These are phyloP conservation scores for Atractosteus spatula DNA, from an alignment of 2,113 vertebrate genomes.

Conservation along the genomic window DNA sequence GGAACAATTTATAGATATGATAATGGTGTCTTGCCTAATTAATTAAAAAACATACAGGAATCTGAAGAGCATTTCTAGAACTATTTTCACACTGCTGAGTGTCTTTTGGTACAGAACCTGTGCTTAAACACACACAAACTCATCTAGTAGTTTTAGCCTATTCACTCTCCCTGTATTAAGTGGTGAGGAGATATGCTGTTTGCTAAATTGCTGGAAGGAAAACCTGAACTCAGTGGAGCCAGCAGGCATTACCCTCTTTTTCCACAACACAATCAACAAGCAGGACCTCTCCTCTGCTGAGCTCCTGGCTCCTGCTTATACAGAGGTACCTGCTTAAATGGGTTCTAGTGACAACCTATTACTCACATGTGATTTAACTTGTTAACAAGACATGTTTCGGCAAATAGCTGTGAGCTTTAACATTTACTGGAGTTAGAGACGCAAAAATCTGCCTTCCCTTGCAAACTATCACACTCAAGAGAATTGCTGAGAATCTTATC, in stretches of 20 bases:
- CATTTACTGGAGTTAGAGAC: constrained; percentile 41
- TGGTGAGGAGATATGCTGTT: no score
- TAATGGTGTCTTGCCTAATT: no score
- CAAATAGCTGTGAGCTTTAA: constrained; percentile 49
- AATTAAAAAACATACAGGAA: no score
- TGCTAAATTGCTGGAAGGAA: constrained; percentile 24
- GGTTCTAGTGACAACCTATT: constrained; percentile 61
- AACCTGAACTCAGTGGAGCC: constrained; percentile 28
- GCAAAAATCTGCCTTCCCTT: not conserved
- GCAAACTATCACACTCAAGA: constrained; percentile 18
- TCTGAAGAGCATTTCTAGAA: no score
- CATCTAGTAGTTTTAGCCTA: no score
- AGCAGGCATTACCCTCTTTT: constrained; percentile 53
- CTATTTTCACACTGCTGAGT: no score
- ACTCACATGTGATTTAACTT: constrained; percentile 60
- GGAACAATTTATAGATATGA: no score
- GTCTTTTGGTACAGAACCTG: no score
- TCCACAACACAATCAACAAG: constrained; percentile 61
- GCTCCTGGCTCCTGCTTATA: constrained; percentile 38
- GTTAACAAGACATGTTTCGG: constrained; percentile 39
- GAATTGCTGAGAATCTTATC: not conserved
- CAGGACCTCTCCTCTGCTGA: constrained; percentile 29
- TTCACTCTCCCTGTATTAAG: no score
- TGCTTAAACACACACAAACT: no score
- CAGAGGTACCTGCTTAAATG: constrained; percentile 48